Evolutionary conservation across 2,113 vertebrate species (phyloP).

Genomic region (Tichodroma muraria): DNA sequence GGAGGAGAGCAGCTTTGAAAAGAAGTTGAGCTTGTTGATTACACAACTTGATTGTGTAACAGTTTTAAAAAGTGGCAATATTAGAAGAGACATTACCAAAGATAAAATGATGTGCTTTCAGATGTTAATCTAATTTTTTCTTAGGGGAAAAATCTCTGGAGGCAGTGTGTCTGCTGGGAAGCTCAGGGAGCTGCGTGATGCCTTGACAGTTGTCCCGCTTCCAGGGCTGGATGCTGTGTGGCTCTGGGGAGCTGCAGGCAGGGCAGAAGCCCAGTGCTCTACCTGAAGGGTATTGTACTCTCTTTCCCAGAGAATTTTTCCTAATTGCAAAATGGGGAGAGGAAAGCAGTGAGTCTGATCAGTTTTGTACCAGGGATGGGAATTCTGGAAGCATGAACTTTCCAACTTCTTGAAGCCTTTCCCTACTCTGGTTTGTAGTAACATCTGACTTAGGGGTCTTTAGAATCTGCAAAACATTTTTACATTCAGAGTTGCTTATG

Average conservation of each 20-base stretch:
- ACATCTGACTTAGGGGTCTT: not conserved
- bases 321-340: not conserved
- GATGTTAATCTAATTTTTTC: not conserved
- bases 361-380: not conserved
- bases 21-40: not conserved
- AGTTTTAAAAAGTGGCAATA: not conserved
- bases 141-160: not conserved
- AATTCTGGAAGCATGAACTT: not conserved
- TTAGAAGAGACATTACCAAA: slow-evolving; percentile 4
- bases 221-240: not conserved
- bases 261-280: not conserved
- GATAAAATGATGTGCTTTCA: not conserved
- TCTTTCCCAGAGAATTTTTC: not conserved
- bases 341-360: not conserved
- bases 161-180: not conserved
- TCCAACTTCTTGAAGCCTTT: not conserved
- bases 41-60: slow-evolving; percentile 42
- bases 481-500: not conserved
- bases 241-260: not conserved
- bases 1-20: not conserved
- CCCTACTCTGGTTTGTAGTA: not conserved
- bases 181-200: not conserved
- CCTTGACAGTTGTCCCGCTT: not conserved
- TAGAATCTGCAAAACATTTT: not conserved
- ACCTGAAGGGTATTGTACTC: not conserved